A percentile compares a stretch with the other conserved stretches of the same genome.
Evolutionary conservation across 1,140 invertebrate species (phyloP).

Genomic region (Augochlora pura): DNA sequence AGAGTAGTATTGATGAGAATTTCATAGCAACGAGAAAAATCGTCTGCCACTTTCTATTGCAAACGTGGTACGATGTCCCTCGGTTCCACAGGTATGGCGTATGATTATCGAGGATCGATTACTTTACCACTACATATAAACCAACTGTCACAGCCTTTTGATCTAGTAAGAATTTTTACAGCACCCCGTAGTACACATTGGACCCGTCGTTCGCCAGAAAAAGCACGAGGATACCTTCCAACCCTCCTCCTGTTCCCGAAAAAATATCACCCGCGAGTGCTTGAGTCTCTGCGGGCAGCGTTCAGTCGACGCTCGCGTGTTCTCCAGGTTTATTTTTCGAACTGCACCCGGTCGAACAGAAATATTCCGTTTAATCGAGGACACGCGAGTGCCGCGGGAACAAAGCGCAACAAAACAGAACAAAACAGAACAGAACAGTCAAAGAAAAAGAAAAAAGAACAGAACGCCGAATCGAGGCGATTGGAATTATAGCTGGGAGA

Average conservation of each 20-base stretch:
- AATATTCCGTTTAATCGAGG: background rate
- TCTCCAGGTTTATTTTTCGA: background rate
- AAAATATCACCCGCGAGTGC: constrained; percentile 21
- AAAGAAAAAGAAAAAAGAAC: background rate
- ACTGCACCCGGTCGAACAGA: background rate
- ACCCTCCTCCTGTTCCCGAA: constrained; percentile 3
- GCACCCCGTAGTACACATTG: constrained; percentile 52
- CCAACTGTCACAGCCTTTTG: constrained; percentile 10
- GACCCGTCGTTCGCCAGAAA: constrained; percentile 29
- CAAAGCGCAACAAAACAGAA: too few relatives aligned
- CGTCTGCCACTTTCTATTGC: background rate
- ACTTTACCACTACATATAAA: background rate
- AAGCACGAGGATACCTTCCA: constrained; percentile 31
- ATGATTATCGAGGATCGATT: background rate
- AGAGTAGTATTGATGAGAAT: background rate
- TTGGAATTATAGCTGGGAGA: background rate
- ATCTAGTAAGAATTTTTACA: constrained; percentile 48
- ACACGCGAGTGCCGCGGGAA: constrained; percentile 6
- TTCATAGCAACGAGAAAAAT: background rate
- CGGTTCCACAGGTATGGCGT: background rate
- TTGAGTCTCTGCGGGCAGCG: constrained; percentile 21
- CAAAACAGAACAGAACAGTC: background rate
- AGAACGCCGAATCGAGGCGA: background rate
- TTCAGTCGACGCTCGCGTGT: constrained; percentile 6
- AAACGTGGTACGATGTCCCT: too few relatives aligned